phyloP scores from a whole-genome alignment of 1,140 invertebrate species.

The Liolophura sinensis region DNA sequence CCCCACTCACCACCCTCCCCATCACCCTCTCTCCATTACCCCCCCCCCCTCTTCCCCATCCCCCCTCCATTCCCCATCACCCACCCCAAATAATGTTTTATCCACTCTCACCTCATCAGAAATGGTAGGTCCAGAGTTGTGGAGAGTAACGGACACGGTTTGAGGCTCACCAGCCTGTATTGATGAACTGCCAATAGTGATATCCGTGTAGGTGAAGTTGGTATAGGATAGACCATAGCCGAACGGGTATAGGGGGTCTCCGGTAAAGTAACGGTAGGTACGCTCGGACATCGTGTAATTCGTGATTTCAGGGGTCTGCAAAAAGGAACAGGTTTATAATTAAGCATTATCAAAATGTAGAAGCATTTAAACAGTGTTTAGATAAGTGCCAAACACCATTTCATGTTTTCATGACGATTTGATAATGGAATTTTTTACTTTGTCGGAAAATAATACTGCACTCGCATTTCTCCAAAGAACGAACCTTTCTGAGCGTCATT shows the following conservation, averaged over 20 bases:
- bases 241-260: slow-evolving; percentile 47
- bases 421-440: neutral
- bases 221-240: slow-evolving; percentile 55
- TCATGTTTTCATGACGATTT: no score
- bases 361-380: neutral
- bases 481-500: no score
- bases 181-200: slow-evolving; percentile 15
- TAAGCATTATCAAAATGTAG: neutral
- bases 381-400: neutral
- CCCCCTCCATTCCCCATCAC: no score
- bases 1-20: no score
- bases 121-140: slow-evolving; percentile 33
- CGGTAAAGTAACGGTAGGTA: slow-evolving; percentile 53
- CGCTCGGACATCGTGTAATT: slow-evolving; percentile 51
- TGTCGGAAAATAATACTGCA: no score
- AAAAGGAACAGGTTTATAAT: slow-evolving; percentile 6
- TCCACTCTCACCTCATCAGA: slow-evolving; percentile 41
- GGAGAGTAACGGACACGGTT: slow-evolving; percentile 26
- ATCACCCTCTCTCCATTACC: no score
- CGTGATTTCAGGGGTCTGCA: slow-evolving; percentile 49
- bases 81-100: no score
- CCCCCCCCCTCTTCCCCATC: no score
- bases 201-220: slow-evolving; percentile 40
- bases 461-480: no score
- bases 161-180: slow-evolving; percentile 28